Evolutionary conservation across 2,797 vertebrate genomes (phyloP), one percentile per base, ranked within the genome.

Genomic region (Protonibea diacanthus): DNA sequence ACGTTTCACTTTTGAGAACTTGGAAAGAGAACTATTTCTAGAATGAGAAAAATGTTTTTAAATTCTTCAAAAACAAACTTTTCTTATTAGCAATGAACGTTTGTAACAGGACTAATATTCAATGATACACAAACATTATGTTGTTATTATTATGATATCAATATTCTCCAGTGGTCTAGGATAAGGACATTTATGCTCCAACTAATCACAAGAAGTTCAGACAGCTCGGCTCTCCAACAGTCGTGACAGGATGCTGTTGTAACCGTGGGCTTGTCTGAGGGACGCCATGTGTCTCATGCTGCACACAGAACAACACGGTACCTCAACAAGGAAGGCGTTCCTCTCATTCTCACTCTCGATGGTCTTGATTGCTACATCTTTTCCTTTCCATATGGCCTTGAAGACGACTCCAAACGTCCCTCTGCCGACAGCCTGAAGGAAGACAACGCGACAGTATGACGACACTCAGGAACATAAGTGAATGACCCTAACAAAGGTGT

Each of bases 401-500:
- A 96, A 99, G 82, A 99, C 98, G n/a, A 99, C 97, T 70, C 97
- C 98, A 88, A 99, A 99, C 2, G 98, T 97, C 86, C 98, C 98
- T 95, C 98, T 96, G 94, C 97, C 98, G 67, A 99, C 97, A 88
- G 98, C 97, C 98, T 99, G 87, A 48, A 71, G 20, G 75, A 25
- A 89, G 81, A 64, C 49, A 48, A 68, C 17, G 61, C 1, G 7
- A 51, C n/a, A 65, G 17, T 1, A 69, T 23, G 8, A 74, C 21
- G 5, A 17, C 1, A 53, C 7, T 20, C 15, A 33, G 6, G 2
- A 17, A 15, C 10, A 5, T 4, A 27, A 12, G 17, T 1, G 6
- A 47, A 20, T 7, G 4, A 4, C 11, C 12, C 13, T 40, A 42
- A 14, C 11, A 21, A 14, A 13, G 10, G 3, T 0, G 7, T 13